phyloP scores from a whole-genome alignment of 2,888 invertebrate genomes.

The Leucania comma region DNA sequence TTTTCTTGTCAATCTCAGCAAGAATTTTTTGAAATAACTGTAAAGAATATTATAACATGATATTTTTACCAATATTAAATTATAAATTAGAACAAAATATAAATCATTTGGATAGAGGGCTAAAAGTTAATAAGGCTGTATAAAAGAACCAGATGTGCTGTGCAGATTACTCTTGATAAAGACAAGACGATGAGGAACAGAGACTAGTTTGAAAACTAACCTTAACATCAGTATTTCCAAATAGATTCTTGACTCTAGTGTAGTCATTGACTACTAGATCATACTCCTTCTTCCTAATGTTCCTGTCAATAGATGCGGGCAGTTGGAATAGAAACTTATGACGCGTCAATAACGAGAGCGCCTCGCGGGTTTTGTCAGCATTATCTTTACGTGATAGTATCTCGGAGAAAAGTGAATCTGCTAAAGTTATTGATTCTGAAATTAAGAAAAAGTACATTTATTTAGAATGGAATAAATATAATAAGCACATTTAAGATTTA shows the following conservation, averaged over 20 bases:
- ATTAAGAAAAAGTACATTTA: slow-evolving; percentile 35
- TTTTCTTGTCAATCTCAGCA: slow-evolving; percentile 97
- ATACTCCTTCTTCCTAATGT: slow-evolving; percentile 98
- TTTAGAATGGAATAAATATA: not conserved
- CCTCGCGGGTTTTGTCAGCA: slow-evolving; percentile 98
- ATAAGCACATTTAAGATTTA: not conserved
- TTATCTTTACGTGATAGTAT: slow-evolving; percentile 97
- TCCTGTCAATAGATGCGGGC: slow-evolving; percentile 98
- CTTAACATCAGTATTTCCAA: slow-evolving; percentile 97
- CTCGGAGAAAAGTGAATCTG: slow-evolving; percentile 97
- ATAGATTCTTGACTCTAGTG: slow-evolving; percentile 98
- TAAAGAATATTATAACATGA: slow-evolving; percentile 43
- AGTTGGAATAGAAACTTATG: slow-evolving; percentile 99
- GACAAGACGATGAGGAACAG: not conserved
- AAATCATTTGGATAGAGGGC: not conserved
- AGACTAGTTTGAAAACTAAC: slow-evolving; percentile 77
- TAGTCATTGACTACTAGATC: slow-evolving; percentile 99
- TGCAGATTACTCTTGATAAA: not conserved
- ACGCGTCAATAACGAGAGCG: slow-evolving; percentile 97
- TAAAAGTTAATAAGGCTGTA: not conserved
- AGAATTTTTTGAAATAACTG: slow-evolving; percentile 97
- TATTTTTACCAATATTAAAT: not conserved
- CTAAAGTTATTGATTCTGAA: slow-evolving; percentile 96
- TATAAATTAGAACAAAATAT: not conserved
- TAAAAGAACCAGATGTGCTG: too few species aligned